Evolutionary conservation across 2,888 invertebrate species (phyloP), one percentile per base, ranked within the genome.

Genomic region (Drosophila robusta): DNA sequence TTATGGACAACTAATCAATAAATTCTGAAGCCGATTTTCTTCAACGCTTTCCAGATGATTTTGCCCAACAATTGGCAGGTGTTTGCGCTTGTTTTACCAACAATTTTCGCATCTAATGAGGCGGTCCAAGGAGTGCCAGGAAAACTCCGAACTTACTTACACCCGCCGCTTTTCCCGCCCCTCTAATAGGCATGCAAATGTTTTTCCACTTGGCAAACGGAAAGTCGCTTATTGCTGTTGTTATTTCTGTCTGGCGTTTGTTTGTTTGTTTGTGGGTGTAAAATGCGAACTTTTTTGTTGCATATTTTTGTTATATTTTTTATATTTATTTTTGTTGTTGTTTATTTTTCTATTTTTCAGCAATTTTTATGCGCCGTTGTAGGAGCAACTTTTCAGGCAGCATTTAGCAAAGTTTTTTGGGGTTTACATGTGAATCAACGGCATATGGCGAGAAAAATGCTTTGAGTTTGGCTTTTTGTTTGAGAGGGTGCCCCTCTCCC

Each of bases 61-160:
- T 50, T 56, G 46, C 65, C 58, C 52, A 63, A 57, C 70, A 78
- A 75, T 68, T 65, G 70, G 65, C 71, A 91, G 90, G 90, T 90
- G 90, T 90, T 90, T 90, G 81, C 72, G 87, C 87, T 86, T 90
- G 84, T 90, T 90, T 91, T 88, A 83, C 90, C 89, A 87, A 83
- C 91, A 91, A 90, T 90, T 90, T 90, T 80, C 80, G 77, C 75
- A 78, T 65, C 70, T 75, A 85, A 85, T 88, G 84, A 80, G 38
- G 57, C 74, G 74, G 34, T 0, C 60, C 29, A 36, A 45, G 26
- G 34, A 46, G 52, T 36, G 42, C 58, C 18, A 18, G 24, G 39
- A 61, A 49, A 69, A 44, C 57, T 29, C 38, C 24, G 18, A 45
- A 4, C 26, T 24, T 18, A 18, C 18, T 18, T 2, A 1, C 18